Evolutionary conservation across 2,113 vertebrate genomes (phyloP).

Genomic region (Urocolius indicus): DNA sequence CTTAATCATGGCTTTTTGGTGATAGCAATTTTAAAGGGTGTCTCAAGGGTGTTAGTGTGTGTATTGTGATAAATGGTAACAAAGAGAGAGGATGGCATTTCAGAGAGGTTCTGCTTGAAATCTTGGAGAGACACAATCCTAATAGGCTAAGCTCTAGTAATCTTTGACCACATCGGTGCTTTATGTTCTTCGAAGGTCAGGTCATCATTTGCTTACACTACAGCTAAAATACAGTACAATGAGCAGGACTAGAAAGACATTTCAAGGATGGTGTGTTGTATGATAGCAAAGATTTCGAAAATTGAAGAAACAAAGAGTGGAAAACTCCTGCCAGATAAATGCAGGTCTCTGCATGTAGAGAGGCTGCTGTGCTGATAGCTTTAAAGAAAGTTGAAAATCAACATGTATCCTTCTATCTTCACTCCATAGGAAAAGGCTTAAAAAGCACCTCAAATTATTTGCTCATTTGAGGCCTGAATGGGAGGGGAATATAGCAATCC

Average conservation of each 20-base stretch:
- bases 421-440: neutral
- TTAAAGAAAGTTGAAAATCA: neutral
- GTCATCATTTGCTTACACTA: neutral
- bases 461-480: neutral
- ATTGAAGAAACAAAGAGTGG: neutral
- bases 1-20: neutral
- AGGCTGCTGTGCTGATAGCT: neutral
- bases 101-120: neutral
- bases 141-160: neutral
- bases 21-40: neutral
- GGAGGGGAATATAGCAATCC: constrained; percentile 10
- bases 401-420: neutral
- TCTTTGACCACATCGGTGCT: neutral
- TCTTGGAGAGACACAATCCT: neutral
- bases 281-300: neutral
- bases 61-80: neutral
- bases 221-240: neutral
- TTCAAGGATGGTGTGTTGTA: neutral
- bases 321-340: neutral
- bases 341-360: neutral
- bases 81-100: neutral
- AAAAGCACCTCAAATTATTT: neutral
- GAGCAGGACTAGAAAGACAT: neutral
- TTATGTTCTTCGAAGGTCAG: neutral
- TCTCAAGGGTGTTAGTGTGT: neutral